These are phyloP conservation scores for Ophion costatus DNA, from an alignment of 2,888 invertebrate species.

Conservation along the genomic window DNA sequence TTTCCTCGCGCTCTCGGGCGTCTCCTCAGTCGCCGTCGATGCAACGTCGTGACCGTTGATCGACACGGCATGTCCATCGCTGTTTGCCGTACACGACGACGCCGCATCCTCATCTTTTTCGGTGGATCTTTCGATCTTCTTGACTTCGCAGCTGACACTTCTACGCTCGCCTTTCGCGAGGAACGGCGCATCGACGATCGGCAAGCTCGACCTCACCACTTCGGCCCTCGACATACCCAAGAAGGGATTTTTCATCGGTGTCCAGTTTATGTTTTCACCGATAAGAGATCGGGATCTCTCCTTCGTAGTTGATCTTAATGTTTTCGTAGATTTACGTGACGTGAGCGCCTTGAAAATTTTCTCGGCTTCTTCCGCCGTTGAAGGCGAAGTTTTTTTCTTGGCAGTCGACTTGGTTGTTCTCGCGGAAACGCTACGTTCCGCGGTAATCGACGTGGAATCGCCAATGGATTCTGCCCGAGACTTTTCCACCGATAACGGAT, in stretches of 20 bases:
- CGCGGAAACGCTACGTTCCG: not conserved
- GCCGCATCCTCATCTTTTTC: not conserved
- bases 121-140: conserved; percentile 35
- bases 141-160: conserved; percentile 57
- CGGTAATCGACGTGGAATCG: not conserved
- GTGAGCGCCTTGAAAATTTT: not conserved
- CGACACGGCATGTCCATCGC: conserved; percentile 2
- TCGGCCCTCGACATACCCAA: conserved; percentile 37
- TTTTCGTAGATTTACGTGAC: not conserved
- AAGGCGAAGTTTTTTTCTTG: not conserved
- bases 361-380: not conserved
- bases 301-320: not conserved
- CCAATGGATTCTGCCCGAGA: not conserved
- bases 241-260: conserved; percentile 4
- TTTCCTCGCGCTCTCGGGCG: not conserved
- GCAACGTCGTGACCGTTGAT: not conserved
- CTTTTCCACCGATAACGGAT: not conserved
- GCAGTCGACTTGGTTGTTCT: not conserved
- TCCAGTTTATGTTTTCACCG: not conserved
- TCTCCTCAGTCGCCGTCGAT: not conserved
- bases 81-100: not conserved
- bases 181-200: conserved; percentile 72
- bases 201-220: conserved; percentile 63
- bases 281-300: not conserved
- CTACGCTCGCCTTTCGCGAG: conserved; percentile 62